Evolutionary conservation across 2,888 invertebrate genomes (phyloP).

Genomic region (Marronus borbonicus): DNA sequence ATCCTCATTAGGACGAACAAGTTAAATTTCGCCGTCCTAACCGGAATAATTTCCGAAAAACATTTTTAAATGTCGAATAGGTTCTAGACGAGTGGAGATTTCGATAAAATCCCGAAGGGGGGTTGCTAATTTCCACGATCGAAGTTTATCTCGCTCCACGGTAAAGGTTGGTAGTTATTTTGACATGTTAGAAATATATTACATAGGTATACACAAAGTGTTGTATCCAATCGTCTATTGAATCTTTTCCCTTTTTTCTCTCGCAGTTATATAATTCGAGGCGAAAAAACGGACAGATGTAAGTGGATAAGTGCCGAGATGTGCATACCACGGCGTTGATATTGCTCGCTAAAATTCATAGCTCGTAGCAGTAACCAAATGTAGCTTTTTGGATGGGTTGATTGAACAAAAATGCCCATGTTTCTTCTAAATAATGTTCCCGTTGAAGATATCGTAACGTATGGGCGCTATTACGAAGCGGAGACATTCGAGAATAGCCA

Average conservation of each 20-base stretch:
- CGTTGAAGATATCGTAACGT: constrained; percentile 54
- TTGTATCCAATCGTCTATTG: constrained; percentile 42
- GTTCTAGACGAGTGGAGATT: background rate
- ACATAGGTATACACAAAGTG: constrained; percentile 45
- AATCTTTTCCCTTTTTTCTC: constrained; percentile 36
- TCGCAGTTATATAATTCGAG: constrained; percentile 33
- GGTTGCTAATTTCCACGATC: background rate
- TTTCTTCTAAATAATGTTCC: constrained; percentile 57
- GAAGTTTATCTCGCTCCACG: constrained; percentile 1
- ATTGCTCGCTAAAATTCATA: constrained; percentile 5
- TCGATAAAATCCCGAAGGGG: background rate
- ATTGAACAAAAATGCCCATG: constrained; percentile 55
- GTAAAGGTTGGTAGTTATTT: constrained; percentile 35
- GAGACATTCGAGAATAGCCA: constrained; percentile 57
- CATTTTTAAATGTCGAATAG: background rate
- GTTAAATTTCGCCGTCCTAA: background rate
- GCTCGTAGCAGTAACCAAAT: constrained; percentile 24
- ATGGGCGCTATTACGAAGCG: constrained; percentile 52
- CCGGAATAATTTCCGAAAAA: constrained; percentile 4
- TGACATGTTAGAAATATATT: constrained; percentile 35
- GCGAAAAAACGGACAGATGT: constrained; percentile 6
- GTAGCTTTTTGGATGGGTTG: constrained; percentile 46
- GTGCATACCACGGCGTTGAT: constrained; percentile 3
- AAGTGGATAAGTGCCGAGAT: constrained; percentile 15
- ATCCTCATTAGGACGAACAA: constrained; percentile 37